Evolutionary conservation across 2,888 invertebrate species (phyloP).

Genomic region (Pseudoips prasinana): DNA sequence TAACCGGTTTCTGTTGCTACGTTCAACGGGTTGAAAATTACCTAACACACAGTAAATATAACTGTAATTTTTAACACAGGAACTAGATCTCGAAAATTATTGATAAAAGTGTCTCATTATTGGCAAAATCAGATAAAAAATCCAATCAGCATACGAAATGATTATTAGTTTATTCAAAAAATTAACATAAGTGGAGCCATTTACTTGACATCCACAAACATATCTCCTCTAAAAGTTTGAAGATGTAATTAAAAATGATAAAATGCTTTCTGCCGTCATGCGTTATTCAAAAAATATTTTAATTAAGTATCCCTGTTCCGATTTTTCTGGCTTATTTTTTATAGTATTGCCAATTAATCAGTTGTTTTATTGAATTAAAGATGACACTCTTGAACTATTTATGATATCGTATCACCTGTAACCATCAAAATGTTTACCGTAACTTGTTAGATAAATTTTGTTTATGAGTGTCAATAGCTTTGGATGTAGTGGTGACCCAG

Average conservation of each 20-base stretch:
- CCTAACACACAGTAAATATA: background rate
- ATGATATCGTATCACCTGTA: constrained; percentile 51
- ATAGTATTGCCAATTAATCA: constrained; percentile 35
- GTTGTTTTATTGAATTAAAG: constrained; percentile 31
- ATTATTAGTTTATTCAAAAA: constrained; percentile 12
- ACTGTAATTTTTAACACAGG: background rate
- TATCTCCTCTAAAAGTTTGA: constrained; percentile 7
- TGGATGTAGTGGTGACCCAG: constrained; percentile 56
- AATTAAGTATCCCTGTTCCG: constrained; percentile 17
- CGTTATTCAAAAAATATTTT: constrained; percentile 17
- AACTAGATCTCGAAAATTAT: constrained; percentile 3
- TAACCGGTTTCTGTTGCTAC: too few species aligned
- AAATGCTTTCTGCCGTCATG: constrained; percentile 9
- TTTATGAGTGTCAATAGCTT: constrained; percentile 67
- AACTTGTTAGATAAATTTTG: constrained; percentile 56
- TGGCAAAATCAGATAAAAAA: constrained; percentile 6
- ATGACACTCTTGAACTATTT: constrained; percentile 43
- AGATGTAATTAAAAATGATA: constrained; percentile 18
- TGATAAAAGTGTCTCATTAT: constrained; percentile 8
- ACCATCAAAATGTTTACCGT: constrained; percentile 63
- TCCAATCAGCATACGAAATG: constrained; percentile 7
- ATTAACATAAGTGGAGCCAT: constrained; percentile 15
- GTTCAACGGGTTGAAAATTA: background rate
- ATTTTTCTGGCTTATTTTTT: constrained; percentile 22
- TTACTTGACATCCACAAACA: constrained; percentile 8